phyloP scores from a whole-genome alignment of 2,888 invertebrate genomes.

The Drosophila kambysellisi region DNA sequence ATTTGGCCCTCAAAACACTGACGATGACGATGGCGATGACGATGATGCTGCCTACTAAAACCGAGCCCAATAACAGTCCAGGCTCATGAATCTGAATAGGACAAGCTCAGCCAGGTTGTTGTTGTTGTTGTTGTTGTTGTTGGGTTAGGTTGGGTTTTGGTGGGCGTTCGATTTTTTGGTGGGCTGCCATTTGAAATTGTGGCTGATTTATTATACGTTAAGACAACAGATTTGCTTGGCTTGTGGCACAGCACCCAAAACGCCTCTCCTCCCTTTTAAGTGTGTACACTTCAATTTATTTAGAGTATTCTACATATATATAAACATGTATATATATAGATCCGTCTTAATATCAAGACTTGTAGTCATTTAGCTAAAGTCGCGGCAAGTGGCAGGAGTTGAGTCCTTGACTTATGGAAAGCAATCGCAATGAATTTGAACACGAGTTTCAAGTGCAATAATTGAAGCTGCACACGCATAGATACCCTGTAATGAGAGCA shows the following conservation, averaged over 20 bases:
- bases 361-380: conserved; percentile 31
- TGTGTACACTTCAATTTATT: conserved; percentile 20
- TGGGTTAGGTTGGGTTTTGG: not conserved
- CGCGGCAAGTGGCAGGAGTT: not conserved
- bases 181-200: conserved; percentile 59
- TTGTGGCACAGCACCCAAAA: conserved; percentile 1
- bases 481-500: not conserved
- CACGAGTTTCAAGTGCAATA: not conserved
- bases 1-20: conserved; percentile 49
- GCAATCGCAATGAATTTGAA: conserved; percentile 10
- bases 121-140: too few relatives aligned
- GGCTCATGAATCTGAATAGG: conserved; percentile 59
- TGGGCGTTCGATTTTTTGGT: conserved; percentile 1
- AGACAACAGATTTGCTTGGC: conserved; percentile 75
- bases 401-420: conserved; percentile 10
- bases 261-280: not conserved
- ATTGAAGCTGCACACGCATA: not conserved
- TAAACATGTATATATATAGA: conserved; percentile 3
- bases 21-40: not conserved
- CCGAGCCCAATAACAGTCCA: conserved; percentile 30
- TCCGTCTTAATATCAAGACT: conserved; percentile 25
- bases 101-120: not conserved
- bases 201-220: conserved; percentile 80
- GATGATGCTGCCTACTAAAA: conserved; percentile 14
- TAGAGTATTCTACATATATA: not conserved